A percentile compares a stretch with the other conserved stretches of the same genome.
Evolutionary conservation across 2,888 invertebrate genomes (phyloP).

Genomic region (Physocephala rufipes): DNA sequence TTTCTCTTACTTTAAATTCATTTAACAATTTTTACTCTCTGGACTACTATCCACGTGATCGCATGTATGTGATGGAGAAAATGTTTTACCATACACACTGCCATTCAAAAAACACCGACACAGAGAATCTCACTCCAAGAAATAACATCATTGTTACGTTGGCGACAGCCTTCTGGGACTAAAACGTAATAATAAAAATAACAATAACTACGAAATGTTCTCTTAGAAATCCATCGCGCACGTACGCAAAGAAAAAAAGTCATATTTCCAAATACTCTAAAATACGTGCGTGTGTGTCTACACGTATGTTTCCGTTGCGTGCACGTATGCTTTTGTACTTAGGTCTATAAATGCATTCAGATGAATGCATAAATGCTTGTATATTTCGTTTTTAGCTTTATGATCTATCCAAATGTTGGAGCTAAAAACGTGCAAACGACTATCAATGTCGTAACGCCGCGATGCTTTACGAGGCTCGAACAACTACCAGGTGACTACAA

Average conservation of each 20-base stretch:
- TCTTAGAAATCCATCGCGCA: constrained; percentile 17
- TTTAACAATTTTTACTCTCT: too few species aligned
- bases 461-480: too few species aligned
- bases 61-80: too few species aligned
- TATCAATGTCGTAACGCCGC: background rate
- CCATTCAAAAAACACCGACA: background rate
- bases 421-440: constrained; percentile 6
- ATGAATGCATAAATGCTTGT: too few species aligned
- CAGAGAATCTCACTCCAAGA: background rate
- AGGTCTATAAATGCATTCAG: too few species aligned
- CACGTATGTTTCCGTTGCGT: constrained; percentile 10
- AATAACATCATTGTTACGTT: background rate
- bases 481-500: too few species aligned
- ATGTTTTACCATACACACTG: background rate
- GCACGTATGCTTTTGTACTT: too few species aligned
- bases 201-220: background rate
- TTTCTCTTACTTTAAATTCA: too few species aligned
- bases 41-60: too few species aligned
- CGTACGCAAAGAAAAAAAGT: constrained; percentile 2
- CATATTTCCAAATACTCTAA: background rate
- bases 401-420: constrained; percentile 13
- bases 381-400: background rate
- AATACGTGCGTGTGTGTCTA: background rate
- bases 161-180: background rate
- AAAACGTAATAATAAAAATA: background rate